Percentiles rank a stretch among this genome's conserved stretches.
Conservation (phyloP, 2,888 invertebrate genomes). For the Pegoplata infirma region DNA sequence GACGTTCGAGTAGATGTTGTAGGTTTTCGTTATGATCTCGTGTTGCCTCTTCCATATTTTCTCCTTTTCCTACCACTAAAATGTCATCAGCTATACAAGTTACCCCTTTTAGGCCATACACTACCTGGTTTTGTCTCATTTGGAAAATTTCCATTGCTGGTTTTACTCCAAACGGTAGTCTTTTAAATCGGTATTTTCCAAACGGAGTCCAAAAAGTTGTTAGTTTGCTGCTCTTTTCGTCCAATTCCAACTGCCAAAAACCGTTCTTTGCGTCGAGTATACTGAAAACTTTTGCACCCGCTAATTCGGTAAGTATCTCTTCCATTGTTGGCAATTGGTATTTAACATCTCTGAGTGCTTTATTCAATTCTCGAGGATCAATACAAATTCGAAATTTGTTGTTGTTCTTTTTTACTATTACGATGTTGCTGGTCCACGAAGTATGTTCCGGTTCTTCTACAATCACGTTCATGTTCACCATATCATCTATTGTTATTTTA, state of each 20-base stretch:
- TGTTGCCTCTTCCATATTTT: too few species aligned
- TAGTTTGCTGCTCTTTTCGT: slow-evolving; percentile 4
- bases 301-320: neutral
- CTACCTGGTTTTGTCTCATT: too few species aligned
- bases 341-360: neutral
- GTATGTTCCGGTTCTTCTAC: too few species aligned
- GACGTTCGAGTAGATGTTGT: neutral
- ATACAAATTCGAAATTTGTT: slow-evolving; percentile 16
- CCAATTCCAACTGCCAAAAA: slow-evolving; percentile 26
- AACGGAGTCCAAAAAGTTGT: slow-evolving; percentile 37
- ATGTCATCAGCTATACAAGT: neutral
- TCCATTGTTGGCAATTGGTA: neutral
- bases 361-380: slow-evolving; percentile 8
- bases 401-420: neutral
- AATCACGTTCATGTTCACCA: too few species aligned
- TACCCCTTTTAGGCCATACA: neutral
- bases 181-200: slow-evolving; percentile 22
- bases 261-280: slow-evolving; percentile 16
- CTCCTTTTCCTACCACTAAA: too few species aligned
- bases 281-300: slow-evolving; percentile 1
- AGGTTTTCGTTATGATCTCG: neutral
- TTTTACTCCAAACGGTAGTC: slow-evolving; percentile 20
- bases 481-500: too few species aligned
- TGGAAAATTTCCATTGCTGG: slow-evolving; percentile 18
- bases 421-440: too few species aligned